Base-by-base conservation (phyloP, 2,797 vertebrate genomes). In the Falco naumanni region DNA sequence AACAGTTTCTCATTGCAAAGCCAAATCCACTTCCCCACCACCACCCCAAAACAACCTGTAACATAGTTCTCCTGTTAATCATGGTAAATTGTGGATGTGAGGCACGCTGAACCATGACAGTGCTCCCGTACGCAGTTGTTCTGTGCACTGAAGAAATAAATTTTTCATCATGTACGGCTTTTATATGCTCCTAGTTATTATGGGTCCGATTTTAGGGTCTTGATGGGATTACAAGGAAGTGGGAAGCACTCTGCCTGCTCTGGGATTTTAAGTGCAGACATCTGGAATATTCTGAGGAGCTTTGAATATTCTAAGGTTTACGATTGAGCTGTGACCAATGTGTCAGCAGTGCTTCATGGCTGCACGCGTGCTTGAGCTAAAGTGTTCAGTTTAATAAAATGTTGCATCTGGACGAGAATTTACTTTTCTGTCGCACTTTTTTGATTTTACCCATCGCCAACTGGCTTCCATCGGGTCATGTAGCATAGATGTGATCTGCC, bases 191-290 rank as follows among this genome's bases (percentile, higher is more conserved):
- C 29, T 57, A 3, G 71, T 94, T 82, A 72, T 48, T 59, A 34
- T 0, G 0, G 13, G 19, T 61, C 33, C 0, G 0, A 43, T 10
- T 11, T 33, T 34, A 43, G 15, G n/a, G 33, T 80, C 56, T 70
- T 63, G 79, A 19, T 8, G 28, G 45, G 71, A 78, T 65, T 86
- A 45, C 31, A 20, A 43, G 64, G 37, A 85, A 90, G 31, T 1
- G 1, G 33, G 41, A 76, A 43, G 31, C 2, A 0, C 1, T 1
- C 6, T 34, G 78, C 28, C 16, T 0, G 4, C 71, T 45, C 56
- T 53, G 65, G 45, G 65, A 84, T 64, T 78, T 86, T 37, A 59
- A 70, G n/a, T 1, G 1, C 12, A 65, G 66, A 31, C 20, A 60
- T 45, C 39, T 21, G 53, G 71, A 92, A 63, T 17, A 39, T 54